phyloP scores from a whole-genome alignment of 2,888 invertebrate species.

The Mythimna impura region DNA sequence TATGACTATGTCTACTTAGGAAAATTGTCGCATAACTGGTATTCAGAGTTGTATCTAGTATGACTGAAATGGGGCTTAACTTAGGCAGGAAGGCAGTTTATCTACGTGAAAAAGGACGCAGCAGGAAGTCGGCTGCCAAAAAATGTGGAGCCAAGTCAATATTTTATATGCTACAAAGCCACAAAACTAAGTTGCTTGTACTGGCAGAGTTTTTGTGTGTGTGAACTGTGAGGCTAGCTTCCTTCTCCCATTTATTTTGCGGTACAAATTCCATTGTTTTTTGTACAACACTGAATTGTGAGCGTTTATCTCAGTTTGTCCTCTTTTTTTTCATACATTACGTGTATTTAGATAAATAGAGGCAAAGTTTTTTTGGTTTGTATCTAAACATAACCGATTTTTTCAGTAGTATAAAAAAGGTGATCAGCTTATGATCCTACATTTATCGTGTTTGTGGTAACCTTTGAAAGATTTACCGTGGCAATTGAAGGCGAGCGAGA shows the following conservation, averaged over 20 bases:
- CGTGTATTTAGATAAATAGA: slow-evolving; percentile 17
- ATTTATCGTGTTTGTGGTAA: too few relatives aligned
- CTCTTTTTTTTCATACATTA: slow-evolving; percentile 36
- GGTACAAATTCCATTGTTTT: slow-evolving; percentile 61
- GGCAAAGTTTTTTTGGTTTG: neutral
- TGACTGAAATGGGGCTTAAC: slow-evolving; percentile 9
- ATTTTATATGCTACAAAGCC: slow-evolving; percentile 49
- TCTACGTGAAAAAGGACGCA: slow-evolving; percentile 21
- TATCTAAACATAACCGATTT: neutral
- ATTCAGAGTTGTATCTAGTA: neutral
- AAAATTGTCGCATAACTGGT: neutral
- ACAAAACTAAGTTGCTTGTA: slow-evolving; percentile 43
- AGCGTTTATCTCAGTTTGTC: slow-evolving; percentile 50
- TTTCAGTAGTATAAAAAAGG: neutral
- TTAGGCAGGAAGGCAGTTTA: slow-evolving; percentile 3
- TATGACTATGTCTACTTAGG: neutral
- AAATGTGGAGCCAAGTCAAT: slow-evolving; percentile 45
- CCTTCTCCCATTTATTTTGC: slow-evolving; percentile 42
- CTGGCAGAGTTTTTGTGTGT: slow-evolving; percentile 53
- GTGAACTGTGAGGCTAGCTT: slow-evolving; percentile 32
- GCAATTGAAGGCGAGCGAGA: too few relatives aligned
- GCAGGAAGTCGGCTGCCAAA: slow-evolving; percentile 29
- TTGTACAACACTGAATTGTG: slow-evolving; percentile 61
- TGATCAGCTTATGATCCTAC: neutral
- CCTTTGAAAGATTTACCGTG: too few relatives aligned